These are phyloP conservation scores for Octodon degus DNA, from an alignment of 2,113 vertebrate genomes.

Conservation along the genomic window DNA sequence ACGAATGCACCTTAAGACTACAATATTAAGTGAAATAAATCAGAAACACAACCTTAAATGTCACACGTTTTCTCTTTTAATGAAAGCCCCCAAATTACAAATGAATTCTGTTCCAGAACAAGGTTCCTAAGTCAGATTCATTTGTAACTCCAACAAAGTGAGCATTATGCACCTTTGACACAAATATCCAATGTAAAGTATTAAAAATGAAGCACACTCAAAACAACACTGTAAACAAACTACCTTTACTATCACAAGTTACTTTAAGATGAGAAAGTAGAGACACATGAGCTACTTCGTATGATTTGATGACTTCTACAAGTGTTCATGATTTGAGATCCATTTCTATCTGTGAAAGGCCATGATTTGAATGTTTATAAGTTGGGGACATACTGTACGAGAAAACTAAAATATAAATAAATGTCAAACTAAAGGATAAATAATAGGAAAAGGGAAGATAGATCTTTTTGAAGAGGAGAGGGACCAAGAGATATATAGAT, in stretches of 20 bases:
- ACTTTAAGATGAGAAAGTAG: neutral
- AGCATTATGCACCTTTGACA: neutral
- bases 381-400: neutral
- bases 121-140: neutral
- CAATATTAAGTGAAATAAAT: neutral
- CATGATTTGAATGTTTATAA: neutral
- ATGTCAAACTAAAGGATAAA: neutral
- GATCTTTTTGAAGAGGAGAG: neutral
- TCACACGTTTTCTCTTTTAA: neutral
- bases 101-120: too few relatives aligned
- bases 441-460: neutral
- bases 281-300: neutral
- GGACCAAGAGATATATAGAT: neutral
- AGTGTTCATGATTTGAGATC: neutral
- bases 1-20: neutral
- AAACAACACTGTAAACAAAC: neutral
- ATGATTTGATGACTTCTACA: neutral
- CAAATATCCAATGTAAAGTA: neutral
- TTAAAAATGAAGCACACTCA: neutral
- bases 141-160: neutral
- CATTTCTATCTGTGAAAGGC: neutral
- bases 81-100: neutral
- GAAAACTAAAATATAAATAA: neutral
- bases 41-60: neutral
- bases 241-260: neutral